Conservation (phyloP, 2,797 vertebrate genomes). For the Onychomys arenicola region DNA sequence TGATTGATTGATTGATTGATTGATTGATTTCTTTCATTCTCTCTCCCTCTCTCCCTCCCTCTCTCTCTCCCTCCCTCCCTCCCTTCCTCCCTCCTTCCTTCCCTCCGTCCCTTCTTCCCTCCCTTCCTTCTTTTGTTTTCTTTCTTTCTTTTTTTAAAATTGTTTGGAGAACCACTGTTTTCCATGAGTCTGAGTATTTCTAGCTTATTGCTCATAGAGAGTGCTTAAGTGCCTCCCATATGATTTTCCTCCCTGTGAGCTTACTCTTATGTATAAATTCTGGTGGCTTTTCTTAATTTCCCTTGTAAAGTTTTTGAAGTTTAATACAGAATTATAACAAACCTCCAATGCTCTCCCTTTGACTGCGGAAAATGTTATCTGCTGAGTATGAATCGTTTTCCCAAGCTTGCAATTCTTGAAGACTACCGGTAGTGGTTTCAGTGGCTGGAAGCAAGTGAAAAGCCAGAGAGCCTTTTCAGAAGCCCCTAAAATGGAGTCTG, state of each 20-base stretch:
- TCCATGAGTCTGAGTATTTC: background rate
- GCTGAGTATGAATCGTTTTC: background rate
- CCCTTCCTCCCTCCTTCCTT: too few species aligned
- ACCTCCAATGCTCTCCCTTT: background rate
- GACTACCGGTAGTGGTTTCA: background rate
- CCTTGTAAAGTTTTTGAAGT: background rate
- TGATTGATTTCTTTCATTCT: too few species aligned
- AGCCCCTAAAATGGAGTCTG: constrained; percentile 6
- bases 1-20: too few species aligned
- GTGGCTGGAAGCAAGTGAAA: background rate
- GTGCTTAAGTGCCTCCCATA: background rate
- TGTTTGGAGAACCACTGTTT: background rate
- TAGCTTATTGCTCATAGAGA: accelerated
- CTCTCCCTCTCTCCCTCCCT: too few species aligned
- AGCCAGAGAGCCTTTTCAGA: background rate
- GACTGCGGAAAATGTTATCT: background rate
- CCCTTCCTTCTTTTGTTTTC: too few species aligned
- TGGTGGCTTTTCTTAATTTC: background rate
- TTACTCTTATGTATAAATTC: background rate
- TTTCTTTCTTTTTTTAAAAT: background rate
- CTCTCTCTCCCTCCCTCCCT: too few species aligned
- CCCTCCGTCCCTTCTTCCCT: too few species aligned
- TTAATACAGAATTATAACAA: constrained; percentile 15
- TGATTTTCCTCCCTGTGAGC: too few species aligned
- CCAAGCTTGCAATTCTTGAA: background rate